Base-by-base conservation (phyloP, 2,113 vertebrate genomes). In the Phaethon lepturus region DNA sequence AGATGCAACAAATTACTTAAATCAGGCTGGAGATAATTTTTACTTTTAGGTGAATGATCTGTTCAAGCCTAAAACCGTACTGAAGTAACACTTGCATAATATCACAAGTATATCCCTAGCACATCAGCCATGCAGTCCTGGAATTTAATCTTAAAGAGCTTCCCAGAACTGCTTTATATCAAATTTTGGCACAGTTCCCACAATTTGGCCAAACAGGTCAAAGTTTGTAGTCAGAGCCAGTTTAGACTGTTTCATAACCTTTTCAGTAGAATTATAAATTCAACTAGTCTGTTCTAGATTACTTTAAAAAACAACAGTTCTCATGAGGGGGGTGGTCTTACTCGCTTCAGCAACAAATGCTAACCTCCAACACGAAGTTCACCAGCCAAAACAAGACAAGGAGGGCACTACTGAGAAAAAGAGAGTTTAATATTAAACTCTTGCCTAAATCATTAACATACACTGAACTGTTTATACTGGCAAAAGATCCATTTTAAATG, bases 181-280 rank as follows among this genome's bases (percentile, higher is more conserved):
- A 96, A 96, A 42, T 89, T 92, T 94, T 96, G 96, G 95, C 96
- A 97, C 19, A 2, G 42, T 78, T 95, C 79, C 94, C 88, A 92
- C 84, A 91, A 55, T 80, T 97, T 12, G 10, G 89, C 86, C 86
- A 93, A 97, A 96, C 89, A 80, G 97, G 97, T 96, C 96, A 97
- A 98, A 97, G 96, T 97, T 93, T 96, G 88, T 55, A 91, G 55
- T 95, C 94, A 78, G 74, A 97, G 80, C 55, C 92, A 93, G 83
- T 68, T 96, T 78, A 95, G 96, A 94, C 81, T 73, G 55, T 97
- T 97, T 98, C 95, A 94, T 96, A 98, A 98, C 85, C 93, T 90
- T 76, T 96, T 52, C 95, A 92, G 72, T 55, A 94, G 82, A 96
- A 97, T 95, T 96, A 96, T 83, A 88, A 97, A 96, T 97, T 98